Evolutionary conservation across 2,888 invertebrate genomes (phyloP), one percentile per base, ranked within the genome.

Genomic region (Cheilosia pagana): DNA sequence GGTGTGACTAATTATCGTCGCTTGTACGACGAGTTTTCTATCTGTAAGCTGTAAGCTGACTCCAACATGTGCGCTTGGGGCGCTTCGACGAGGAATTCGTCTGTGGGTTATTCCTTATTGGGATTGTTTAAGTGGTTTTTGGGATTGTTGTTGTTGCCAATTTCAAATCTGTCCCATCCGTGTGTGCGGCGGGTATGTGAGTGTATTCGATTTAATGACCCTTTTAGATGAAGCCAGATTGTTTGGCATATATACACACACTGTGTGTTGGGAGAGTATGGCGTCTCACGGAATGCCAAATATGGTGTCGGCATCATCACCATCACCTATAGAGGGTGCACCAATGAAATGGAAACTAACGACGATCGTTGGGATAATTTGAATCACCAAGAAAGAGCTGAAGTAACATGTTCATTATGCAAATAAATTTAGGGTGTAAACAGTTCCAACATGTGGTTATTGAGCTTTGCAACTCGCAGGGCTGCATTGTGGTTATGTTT

Each of bases 1-100:
- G 85, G 85, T 85, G 85, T 85, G 85, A 85, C 85, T 85, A 85
- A 85, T 85, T 85, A 85, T 81, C 71, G 60, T 75, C 55, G 85
- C 71, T 75, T 75, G 53, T 71, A 71, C 60, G 65, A 53, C 35
- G 12, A 12, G 35, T 35, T 76, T 60, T 62, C 39, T 12, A 35
- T 59, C 59, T 82, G 65, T 63, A 59, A 71, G 75, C 79, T 75
- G 78, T 52, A 62, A 62, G 72, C 62, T 74, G 68, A 59, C 57
- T 55, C 52, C 67, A 50, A 14, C 23, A 75, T 85, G 65, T 67
- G 81, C 71, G 81, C 81, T 75, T 67, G 45, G 16, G 76, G 74
- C 79, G 70, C 41, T 79, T 75, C 70, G 39, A 35, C 10, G 43
- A 16, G 45, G 59, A 48, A 45, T 43, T 62, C 39, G 74, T 63